A percentile compares a stretch with the other conserved stretches of the same genome.
Conservation (phyloP, 1,140 invertebrate genomes). For the Ceratosolen solmsi region DNA sequence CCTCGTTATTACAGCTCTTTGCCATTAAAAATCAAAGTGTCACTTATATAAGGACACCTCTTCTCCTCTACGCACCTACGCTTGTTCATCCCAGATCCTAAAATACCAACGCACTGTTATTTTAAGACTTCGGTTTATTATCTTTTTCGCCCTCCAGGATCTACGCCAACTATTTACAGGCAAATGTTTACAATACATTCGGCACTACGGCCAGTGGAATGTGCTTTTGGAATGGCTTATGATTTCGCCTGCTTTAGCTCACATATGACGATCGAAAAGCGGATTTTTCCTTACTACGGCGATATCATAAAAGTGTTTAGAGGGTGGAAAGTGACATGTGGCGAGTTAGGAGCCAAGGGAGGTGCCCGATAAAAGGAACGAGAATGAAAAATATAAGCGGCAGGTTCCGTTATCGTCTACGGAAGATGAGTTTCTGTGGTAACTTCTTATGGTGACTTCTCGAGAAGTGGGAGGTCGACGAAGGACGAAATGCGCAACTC, state of each 20-base stretch:
- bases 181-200: background rate
- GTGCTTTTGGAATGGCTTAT: conserved; percentile 7
- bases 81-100: conserved; percentile 12
- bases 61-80: background rate
- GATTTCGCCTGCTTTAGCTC: background rate
- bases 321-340: no score
- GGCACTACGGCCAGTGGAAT: background rate
- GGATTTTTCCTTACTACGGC: no score
- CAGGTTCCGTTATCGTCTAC: background rate
- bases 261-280: background rate
- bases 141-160: background rate
- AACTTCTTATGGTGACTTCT: background rate
- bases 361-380: background rate
- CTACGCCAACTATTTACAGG: background rate
- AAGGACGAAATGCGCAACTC: background rate
- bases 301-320: no score
- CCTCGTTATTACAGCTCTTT: background rate
- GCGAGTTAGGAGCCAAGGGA: no score
- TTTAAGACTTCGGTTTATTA: conserved; percentile 29
- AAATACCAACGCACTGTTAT: conserved; percentile 32
- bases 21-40: conserved; percentile 34
- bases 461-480: background rate
- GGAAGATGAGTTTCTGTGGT: background rate
- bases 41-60: conserved; percentile 6
- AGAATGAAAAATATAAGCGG: background rate